Evolutionary conservation across 2,888 invertebrate species (phyloP).

Genomic region (Rhorus exstirpatorius): DNA sequence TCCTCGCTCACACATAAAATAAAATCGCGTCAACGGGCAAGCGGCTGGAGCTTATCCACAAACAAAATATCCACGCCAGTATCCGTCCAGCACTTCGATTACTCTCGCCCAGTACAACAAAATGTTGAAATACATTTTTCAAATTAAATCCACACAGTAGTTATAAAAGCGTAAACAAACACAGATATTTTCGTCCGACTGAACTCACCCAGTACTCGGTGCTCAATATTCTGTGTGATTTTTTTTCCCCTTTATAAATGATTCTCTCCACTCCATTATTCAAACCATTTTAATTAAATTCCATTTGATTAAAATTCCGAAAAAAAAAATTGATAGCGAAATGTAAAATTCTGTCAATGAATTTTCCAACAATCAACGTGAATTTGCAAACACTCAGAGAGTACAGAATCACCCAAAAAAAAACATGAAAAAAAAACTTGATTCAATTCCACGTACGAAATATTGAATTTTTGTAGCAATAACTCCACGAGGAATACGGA

Average conservation of each 20-base stretch:
- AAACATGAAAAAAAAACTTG: background rate
- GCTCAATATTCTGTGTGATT: conserved; percentile 6
- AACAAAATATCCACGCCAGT: background rate
- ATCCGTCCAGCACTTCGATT: conserved; percentile 1
- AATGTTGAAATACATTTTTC: conserved; percentile 6
- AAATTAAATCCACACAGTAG: conserved; percentile 16
- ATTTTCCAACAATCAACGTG: background rate
- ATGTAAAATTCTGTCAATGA: background rate
- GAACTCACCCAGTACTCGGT: background rate
- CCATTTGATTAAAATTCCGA: too few species aligned
- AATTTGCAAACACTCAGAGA: too few species aligned
- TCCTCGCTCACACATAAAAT: too few species aligned
- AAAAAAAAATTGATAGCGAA: background rate
- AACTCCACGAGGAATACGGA: too few species aligned
- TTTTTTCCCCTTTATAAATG: conserved; percentile 5
- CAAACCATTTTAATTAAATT: too few species aligned
- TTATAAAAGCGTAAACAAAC: conserved; percentile 20
- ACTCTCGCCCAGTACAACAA: background rate
- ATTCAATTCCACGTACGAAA: too few species aligned
- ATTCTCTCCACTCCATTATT: conserved; percentile 22
- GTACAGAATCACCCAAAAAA: too few species aligned
- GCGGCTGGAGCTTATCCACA: background rate
- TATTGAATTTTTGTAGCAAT: too few species aligned
- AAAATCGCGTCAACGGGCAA: background rate
- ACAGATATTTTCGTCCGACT: conserved; percentile 30